Percentiles rank a stretch among this genome's conserved stretches.
These are phyloP conservation scores for Eretmochelys imbricata DNA, from an alignment of 2,113 vertebrate species.

Conservation along the genomic window DNA sequence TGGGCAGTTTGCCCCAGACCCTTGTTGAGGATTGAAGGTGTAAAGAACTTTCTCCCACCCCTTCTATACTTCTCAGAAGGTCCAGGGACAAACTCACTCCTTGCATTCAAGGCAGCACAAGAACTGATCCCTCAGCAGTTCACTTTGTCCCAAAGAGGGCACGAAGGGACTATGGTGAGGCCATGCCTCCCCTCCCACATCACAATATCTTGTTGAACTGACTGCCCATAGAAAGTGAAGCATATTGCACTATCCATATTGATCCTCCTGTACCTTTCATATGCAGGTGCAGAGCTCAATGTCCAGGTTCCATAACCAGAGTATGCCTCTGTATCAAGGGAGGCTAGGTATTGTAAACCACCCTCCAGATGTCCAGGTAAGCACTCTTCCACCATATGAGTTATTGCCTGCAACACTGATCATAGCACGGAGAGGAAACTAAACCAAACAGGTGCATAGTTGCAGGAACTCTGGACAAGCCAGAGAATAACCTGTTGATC, in stretches of 20 bases:
- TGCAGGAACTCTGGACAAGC: neutral
- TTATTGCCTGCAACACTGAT: neutral
- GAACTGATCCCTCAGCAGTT: neutral
- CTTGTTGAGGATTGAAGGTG: neutral
- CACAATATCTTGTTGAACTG: neutral
- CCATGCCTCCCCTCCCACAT: neutral
- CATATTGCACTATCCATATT: neutral
- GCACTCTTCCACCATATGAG: neutral
- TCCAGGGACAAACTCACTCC: neutral
- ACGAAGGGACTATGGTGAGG: neutral
- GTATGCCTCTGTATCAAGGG: neutral
- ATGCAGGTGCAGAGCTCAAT: neutral
- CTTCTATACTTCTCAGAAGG: neutral
- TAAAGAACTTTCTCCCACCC: neutral
- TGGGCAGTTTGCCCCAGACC: neutral
- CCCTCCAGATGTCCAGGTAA: neutral
- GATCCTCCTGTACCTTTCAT: neutral
- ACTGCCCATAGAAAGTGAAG: neutral
- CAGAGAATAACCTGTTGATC: neutral
- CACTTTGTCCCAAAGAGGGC: neutral
- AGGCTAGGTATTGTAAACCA: neutral
- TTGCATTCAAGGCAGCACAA: neutral
- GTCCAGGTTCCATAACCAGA: neutral
- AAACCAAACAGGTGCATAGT: neutral
- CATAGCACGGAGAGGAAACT: neutral